A percentile compares a stretch with the other conserved stretches of the same genome.
phyloP scores from a whole-genome alignment of 2,888 invertebrate species.

The Tipula lateralis region DNA sequence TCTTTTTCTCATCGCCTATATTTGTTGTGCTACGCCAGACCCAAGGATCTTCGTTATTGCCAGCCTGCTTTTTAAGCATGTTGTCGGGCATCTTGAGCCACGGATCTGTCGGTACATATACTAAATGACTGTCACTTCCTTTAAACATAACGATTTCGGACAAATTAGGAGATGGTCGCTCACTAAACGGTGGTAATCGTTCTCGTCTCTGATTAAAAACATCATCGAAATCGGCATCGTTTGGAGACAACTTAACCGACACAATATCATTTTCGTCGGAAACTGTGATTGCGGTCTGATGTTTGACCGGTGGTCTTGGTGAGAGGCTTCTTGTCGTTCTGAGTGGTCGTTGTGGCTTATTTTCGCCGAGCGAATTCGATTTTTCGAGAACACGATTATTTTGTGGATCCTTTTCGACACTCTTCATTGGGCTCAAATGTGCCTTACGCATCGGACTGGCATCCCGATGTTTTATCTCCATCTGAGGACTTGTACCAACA shows the following conservation, averaged over 20 bases:
- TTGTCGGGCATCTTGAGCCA: constrained; percentile 45
- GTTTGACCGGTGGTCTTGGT: constrained; percentile 40
- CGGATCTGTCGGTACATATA: constrained; percentile 46
- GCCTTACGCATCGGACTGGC: constrained; percentile 48
- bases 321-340: constrained; percentile 41
- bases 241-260: constrained; percentile 40
- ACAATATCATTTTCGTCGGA: constrained; percentile 40
- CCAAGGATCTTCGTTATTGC: constrained; percentile 42
- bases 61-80: background rate
- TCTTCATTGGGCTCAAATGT: constrained; percentile 48
- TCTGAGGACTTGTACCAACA: constrained; percentile 46
- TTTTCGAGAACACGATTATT: constrained; percentile 38
- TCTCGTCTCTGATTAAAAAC: constrained; percentile 33
- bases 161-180: constrained; percentile 48
- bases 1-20: background rate
- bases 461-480: constrained; percentile 47
- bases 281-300: constrained; percentile 41
- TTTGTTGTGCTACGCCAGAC: constrained; percentile 38
- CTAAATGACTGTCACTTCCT: constrained; percentile 45
- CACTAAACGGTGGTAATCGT: constrained; percentile 41
- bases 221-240: constrained; percentile 40
- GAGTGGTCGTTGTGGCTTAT: constrained; percentile 40
- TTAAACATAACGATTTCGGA: constrained; percentile 42
- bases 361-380: constrained; percentile 41
- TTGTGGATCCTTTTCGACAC: constrained; percentile 39